Conservation (phyloP, 2,797 vertebrate genomes). For the Heliangelus exortis region DNA sequence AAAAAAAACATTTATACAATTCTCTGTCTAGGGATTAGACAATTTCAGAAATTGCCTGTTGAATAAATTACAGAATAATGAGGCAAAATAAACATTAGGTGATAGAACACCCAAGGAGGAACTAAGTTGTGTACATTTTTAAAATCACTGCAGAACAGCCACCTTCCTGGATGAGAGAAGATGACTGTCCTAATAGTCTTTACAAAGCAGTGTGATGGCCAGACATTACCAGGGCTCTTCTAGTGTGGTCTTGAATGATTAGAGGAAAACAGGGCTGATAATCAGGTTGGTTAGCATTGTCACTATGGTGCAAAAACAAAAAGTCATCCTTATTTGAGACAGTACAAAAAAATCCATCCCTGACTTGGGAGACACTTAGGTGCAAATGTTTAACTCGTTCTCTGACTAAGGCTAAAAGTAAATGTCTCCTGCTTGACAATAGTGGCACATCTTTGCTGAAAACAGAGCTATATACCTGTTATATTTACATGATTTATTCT, state of each 20-base stretch:
- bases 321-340: not conserved
- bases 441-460: not conserved
- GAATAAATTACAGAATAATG: conserved; percentile 7
- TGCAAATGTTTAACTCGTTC: not conserved
- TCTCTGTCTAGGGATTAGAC: not conserved
- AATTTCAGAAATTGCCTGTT: not conserved
- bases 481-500: conserved; percentile 29
- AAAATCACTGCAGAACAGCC: not conserved
- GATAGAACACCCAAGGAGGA: not conserved
- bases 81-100: not conserved
- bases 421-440: not conserved
- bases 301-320: not conserved
- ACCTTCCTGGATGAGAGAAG: not conserved
- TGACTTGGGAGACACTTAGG: not conserved
- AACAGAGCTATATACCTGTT: not conserved
- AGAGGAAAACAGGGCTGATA: not conserved
- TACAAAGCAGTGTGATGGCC: not conserved
- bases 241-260: not conserved
- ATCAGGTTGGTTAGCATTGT: not conserved
- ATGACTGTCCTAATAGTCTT: not conserved
- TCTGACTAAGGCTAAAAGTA: conserved; percentile 8
- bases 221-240: not conserved
- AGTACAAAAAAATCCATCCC: not conserved
- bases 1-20: not conserved
- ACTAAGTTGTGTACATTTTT: not conserved